Conservation (phyloP, 53 echinoderm and acorn worm genomes). For the Astropecten irregularis region DNA sequence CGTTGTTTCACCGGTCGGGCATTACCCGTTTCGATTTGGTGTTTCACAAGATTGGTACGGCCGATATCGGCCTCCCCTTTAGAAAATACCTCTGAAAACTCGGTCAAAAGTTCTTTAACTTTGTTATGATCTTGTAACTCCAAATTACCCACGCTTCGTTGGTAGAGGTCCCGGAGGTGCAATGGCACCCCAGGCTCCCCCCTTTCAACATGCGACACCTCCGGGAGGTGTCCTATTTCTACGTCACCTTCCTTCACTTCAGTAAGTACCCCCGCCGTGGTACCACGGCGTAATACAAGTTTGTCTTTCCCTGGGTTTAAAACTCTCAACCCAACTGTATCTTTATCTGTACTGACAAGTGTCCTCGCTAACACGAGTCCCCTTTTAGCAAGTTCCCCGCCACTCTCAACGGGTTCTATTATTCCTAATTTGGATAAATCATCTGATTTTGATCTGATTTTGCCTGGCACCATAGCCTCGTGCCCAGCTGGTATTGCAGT, state of each 20-base stretch:
- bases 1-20: constrained; percentile 42
- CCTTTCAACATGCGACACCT: too few species aligned
- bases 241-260: constrained; percentile 12
- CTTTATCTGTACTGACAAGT: not conserved
- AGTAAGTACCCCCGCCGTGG: constrained; percentile 30
- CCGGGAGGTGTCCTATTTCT: too few species aligned
- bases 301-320: constrained; percentile 44
- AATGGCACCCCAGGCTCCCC: constrained; percentile 8
- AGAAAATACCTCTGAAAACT: constrained; percentile 57
- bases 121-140: not conserved
- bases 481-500: constrained; percentile 49
- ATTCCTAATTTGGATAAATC: not conserved
- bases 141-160: constrained; percentile 11
- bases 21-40: constrained; percentile 47
- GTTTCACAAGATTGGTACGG: constrained; percentile 42
- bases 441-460: not conserved
- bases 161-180: constrained; percentile 45
- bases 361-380: constrained; percentile 47
- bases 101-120: constrained; percentile 13
- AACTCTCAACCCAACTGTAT: constrained; percentile 11
- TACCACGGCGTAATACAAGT: constrained; percentile 15
- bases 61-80: constrained; percentile 47
- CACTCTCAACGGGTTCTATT: constrained; percentile 31
- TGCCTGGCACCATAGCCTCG: constrained; percentile 35
- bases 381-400: not conserved